These are phyloP conservation scores for Apomyelois bistriatella DNA, from an alignment of 2,888 invertebrate species.

Conservation along the genomic window DNA sequence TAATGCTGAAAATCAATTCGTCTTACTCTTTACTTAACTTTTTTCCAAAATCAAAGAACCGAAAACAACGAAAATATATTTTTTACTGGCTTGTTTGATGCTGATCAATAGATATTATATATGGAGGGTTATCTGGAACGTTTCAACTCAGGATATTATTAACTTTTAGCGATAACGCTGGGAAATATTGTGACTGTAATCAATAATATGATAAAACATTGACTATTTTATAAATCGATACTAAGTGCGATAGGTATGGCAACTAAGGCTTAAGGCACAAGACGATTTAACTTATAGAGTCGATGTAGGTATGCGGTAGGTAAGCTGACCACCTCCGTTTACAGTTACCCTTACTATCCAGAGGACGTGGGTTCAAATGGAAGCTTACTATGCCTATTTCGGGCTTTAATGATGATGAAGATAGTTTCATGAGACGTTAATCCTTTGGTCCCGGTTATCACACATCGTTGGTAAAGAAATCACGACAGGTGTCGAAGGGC, in stretches of 20 bases:
- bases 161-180: slow-evolving; percentile 1
- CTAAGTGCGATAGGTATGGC: neutral
- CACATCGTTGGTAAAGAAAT: too few species aligned
- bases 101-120: neutral
- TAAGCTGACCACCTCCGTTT: too few species aligned
- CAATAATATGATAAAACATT: slow-evolving; percentile 29
- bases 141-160: slow-evolving; percentile 1
- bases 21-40: neutral
- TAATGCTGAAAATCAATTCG: too few species aligned
- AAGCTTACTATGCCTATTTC: too few species aligned
- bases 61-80: neutral
- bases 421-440: too few species aligned
- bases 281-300: too few species aligned
- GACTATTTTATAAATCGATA: slow-evolving; percentile 14
- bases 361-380: too few species aligned
- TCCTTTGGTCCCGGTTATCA: too few species aligned
- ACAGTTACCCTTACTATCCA: too few species aligned
- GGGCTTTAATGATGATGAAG: too few species aligned
- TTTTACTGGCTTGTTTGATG: neutral
- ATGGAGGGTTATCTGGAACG: neutral
- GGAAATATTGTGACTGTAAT: neutral
- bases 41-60: neutral
- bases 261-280: neutral
- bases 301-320: too few species aligned
- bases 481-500: too few species aligned